Percentiles rank a stretch among this genome's conserved stretches.
Conservation (phyloP, 92 coral and sea anemone species). For the Phymanthus crucifer region DNA sequence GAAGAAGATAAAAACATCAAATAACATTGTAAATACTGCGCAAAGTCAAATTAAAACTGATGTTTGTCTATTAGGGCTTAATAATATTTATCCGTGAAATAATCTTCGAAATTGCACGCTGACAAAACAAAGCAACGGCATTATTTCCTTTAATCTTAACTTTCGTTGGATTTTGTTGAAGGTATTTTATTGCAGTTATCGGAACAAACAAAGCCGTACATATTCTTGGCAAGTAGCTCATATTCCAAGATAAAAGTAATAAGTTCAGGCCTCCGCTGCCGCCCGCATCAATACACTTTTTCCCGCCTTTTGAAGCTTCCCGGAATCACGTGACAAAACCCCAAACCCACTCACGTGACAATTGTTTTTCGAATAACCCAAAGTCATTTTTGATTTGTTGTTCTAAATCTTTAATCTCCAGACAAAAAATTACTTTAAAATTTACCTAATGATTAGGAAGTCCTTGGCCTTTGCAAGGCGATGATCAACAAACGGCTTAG, state of each 20-base stretch:
- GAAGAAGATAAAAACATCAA: not conserved
- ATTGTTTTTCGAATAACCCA: not conserved
- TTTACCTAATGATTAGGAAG: not conserved
- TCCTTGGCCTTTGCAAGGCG: not conserved
- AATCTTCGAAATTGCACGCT: not conserved
- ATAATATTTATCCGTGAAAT: not conserved
- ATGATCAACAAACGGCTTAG: constrained; percentile 8
- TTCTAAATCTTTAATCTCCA: not conserved
- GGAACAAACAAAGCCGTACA: not conserved
- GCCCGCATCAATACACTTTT: not conserved
- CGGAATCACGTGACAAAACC: not conserved
- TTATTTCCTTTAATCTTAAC: too few relatives aligned
- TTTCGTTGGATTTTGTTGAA: not conserved
- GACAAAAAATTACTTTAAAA: not conserved
- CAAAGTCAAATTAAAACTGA: not conserved
- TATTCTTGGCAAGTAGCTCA: not conserved
- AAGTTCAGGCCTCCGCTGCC: not conserved
- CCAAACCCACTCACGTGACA: not conserved
- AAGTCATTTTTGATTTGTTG: not conserved
- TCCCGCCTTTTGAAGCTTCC: not conserved
- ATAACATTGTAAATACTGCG: not conserved
- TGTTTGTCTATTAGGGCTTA: not conserved
- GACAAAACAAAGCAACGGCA: not conserved
- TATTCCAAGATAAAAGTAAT: not conserved
- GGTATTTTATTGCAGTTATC: not conserved